A percentile compares a stretch with the other conserved stretches of the same genome.
Conservation (phyloP, 2,888 invertebrate genomes). For the Lucinisca nassula region DNA sequence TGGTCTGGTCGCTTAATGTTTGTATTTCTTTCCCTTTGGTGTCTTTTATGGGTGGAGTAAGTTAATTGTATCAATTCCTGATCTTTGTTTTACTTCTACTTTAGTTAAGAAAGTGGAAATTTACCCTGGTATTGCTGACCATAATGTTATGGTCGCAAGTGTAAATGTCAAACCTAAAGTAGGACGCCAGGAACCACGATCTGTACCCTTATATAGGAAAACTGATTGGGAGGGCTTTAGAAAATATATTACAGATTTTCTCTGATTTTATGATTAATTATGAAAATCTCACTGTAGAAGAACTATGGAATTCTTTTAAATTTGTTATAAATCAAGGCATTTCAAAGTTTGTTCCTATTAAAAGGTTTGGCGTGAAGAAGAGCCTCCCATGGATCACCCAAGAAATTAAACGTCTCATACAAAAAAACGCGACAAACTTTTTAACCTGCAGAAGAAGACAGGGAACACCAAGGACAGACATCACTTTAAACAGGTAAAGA, state of each 20-base stretch:
- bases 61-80: too few relatives aligned
- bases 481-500: neutral
- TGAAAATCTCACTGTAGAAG: neutral
- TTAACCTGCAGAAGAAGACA: neutral
- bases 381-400: neutral
- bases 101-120: neutral
- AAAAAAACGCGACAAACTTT: neutral
- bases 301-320: constrained; percentile 7
- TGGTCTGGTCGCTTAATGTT: too few relatives aligned
- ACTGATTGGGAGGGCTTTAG: constrained; percentile 10
- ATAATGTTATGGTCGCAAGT: neutral
- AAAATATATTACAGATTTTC: neutral
- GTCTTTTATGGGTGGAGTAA: too few relatives aligned
- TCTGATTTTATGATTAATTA: neutral
- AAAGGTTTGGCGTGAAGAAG: neutral
- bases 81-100: too few relatives aligned
- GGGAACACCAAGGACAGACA: neutral
- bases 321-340: constrained; percentile 3
- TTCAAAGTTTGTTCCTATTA: neutral
- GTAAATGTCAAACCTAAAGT: constrained; percentile 16
- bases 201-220: constrained; percentile 7
- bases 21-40: too few relatives aligned
- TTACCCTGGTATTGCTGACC: constrained; percentile 32
- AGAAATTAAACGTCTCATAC: too few relatives aligned
- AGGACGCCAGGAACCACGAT: neutral